phyloP scores from a whole-genome alignment of 2,888 invertebrate genomes.

The Apodemia zela region DNA sequence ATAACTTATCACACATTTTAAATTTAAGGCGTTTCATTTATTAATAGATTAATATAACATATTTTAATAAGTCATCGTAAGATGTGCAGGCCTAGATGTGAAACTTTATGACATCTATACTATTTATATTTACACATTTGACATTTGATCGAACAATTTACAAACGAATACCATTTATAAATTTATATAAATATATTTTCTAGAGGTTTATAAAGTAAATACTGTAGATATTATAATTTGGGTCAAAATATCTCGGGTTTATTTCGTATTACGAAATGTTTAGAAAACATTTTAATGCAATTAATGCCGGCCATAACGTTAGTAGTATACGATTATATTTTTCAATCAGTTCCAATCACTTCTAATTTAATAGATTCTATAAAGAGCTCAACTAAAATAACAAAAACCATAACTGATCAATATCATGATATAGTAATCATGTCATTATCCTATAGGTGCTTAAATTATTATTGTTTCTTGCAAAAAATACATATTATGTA shows the following conservation, averaged over 20 bases:
- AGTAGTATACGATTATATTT: conserved; percentile 19
- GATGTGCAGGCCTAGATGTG: background rate
- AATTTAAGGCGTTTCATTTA: too few relatives aligned
- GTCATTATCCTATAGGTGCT: conserved; percentile 12
- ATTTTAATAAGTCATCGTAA: too few relatives aligned
- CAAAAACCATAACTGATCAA: conserved; percentile 8
- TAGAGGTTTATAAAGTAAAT: conserved; percentile 49
- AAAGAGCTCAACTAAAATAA: conserved; percentile 31
- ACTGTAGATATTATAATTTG: conserved; percentile 34
- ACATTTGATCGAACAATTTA: conserved; percentile 34
- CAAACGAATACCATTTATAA: conserved; percentile 38
- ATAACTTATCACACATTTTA: too few relatives aligned
- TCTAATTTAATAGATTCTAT: conserved; percentile 7
- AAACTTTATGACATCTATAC: conserved; percentile 34
- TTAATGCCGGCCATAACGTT: conserved; percentile 35
- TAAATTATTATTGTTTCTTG: conserved; percentile 8
- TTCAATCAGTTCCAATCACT: background rate
- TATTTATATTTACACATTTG: conserved; percentile 45
- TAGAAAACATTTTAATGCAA: conserved; percentile 29
- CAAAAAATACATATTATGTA: background rate
- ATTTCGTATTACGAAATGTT: conserved; percentile 15
- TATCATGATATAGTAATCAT: background rate
- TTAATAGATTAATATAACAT: too few relatives aligned
- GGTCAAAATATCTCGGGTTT: conserved; percentile 17
- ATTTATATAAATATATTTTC: conserved; percentile 55